Conservation (phyloP, 2,797 vertebrate species). For the Crocidura indochinensis region DNA sequence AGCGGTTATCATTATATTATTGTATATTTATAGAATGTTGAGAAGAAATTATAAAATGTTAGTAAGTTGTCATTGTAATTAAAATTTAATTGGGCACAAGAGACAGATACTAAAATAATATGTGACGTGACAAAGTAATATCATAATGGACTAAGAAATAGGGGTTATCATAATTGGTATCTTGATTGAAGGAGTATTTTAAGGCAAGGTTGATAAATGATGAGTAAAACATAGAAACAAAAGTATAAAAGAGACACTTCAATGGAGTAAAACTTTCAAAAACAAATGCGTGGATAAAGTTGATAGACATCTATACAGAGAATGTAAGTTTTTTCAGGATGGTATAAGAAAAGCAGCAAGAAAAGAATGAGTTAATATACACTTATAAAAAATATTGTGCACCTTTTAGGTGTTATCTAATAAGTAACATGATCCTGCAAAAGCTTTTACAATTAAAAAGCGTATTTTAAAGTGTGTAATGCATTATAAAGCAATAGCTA, state of each 20-base stretch:
- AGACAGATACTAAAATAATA: neutral
- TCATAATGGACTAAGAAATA: neutral
- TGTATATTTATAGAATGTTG: conserved; percentile 17
- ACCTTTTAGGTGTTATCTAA: neutral
- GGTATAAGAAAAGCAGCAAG: neutral
- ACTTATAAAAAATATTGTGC: neutral
- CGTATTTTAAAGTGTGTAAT: neutral
- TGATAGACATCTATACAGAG: neutral
- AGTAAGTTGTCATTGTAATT: neutral
- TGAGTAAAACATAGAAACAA: neutral
- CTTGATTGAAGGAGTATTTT: neutral
- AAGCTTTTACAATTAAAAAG: neutral
- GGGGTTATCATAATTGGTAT: neutral
- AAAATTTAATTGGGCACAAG: neutral
- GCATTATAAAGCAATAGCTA: neutral
- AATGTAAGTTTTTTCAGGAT: neutral
- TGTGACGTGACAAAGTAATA: neutral
- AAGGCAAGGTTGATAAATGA: neutral
- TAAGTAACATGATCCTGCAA: neutral
- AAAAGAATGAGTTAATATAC: neutral
- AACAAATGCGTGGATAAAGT: neutral
- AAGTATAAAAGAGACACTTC: neutral
- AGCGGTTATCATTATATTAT: neutral
- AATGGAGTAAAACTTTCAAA: too few species aligned
- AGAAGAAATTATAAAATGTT: neutral